Evolutionary conservation across 2,888 invertebrate genomes (phyloP).

Genomic region (Lacanobia oleracea): DNA sequence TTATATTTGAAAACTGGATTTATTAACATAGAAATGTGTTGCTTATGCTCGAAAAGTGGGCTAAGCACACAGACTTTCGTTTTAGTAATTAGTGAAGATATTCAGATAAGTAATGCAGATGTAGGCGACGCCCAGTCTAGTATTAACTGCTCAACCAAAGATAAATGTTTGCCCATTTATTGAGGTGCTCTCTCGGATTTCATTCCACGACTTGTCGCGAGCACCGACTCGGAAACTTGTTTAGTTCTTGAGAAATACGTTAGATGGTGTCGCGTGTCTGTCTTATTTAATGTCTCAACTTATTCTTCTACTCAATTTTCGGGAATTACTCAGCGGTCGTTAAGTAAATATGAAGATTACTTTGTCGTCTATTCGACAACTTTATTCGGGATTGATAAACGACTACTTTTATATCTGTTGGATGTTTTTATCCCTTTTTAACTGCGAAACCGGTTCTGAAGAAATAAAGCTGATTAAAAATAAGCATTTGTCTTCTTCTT

Average conservation of each 20-base stretch:
- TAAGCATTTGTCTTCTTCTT: slow-evolving; percentile 23
- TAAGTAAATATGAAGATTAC: slow-evolving; percentile 60
- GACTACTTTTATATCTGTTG: slow-evolving; percentile 32
- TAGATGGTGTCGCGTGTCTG: slow-evolving; percentile 69
- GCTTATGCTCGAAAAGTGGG: slow-evolving; percentile 16
- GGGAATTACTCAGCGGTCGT: slow-evolving; percentile 50
- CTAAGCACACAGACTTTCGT: slow-evolving; percentile 30
- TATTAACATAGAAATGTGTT: slow-evolving; percentile 42
- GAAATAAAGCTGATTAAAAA: slow-evolving; percentile 33
- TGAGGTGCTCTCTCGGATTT: slow-evolving; percentile 73
- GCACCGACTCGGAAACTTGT: slow-evolving; percentile 66
- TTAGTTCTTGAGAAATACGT: slow-evolving; percentile 67
- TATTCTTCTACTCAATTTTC: slow-evolving; percentile 65
- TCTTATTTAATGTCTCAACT: slow-evolving; percentile 69
- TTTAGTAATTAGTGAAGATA: slow-evolving; percentile 46
- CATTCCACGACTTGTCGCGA: slow-evolving; percentile 67
- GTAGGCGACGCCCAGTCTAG: slow-evolving; percentile 72
- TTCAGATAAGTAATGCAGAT: slow-evolving; percentile 55
- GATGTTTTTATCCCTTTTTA: slow-evolving; percentile 11
- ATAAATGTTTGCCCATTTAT: slow-evolving; percentile 78
- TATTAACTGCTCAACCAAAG: slow-evolving; percentile 72
- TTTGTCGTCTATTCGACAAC: slow-evolving; percentile 37
- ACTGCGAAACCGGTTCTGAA: slow-evolving; percentile 9
- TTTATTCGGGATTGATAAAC: slow-evolving; percentile 56
- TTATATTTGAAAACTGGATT: slow-evolving; percentile 20